Base-by-base conservation (phyloP, 2,888 invertebrate species). In the Cataglyphis altisquamis region DNA sequence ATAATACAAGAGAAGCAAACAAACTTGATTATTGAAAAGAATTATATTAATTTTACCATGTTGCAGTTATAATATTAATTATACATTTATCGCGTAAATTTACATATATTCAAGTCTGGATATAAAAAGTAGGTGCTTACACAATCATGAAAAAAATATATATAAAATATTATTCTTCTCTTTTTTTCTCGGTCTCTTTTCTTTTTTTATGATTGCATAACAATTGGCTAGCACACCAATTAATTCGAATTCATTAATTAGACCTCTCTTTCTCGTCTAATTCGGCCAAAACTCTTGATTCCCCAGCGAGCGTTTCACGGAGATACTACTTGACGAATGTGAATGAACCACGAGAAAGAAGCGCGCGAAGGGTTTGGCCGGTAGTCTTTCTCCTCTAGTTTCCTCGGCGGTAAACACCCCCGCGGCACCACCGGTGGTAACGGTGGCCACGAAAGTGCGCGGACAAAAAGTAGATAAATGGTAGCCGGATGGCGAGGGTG, bases 381-480 rank as follows among this genome's bases (percentile, higher is more conserved):
- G 70, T 67, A 52, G 72, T 80, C 85, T 84, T 78, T 86, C 88
- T 86, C 86, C 60, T 86, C 83, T 21, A 60, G 72, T 72, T 62
- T 78, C 81, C 64, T 52, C 81, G 87, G 90, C 89, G 90, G 92
- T 92, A 93, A 93, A 94, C 93, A 93, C 91, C 92, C 92, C 88
- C 89, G 89, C 89, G 89, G 87, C 60, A 72, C 36, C 78, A 36
- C 89, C 87, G 90, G 91, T 90, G 89, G 88, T 90, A 88, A 91
- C 88, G 87, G 85, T 91, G 88, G 91, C 91, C 92, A 92, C 92
- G 91, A 94, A 93, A 93, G 92, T 91, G 91, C 92, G 78, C 70
- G 89, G 90, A 93, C 92, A 94, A 94, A 94, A 93, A 94, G 91
- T 91, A 94, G 94, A 94, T 94, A 94, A 94, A 94, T 94, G 93